Evolutionary conservation across 2,888 invertebrate species (phyloP).

Genomic region (Tiliacea aurago): DNA sequence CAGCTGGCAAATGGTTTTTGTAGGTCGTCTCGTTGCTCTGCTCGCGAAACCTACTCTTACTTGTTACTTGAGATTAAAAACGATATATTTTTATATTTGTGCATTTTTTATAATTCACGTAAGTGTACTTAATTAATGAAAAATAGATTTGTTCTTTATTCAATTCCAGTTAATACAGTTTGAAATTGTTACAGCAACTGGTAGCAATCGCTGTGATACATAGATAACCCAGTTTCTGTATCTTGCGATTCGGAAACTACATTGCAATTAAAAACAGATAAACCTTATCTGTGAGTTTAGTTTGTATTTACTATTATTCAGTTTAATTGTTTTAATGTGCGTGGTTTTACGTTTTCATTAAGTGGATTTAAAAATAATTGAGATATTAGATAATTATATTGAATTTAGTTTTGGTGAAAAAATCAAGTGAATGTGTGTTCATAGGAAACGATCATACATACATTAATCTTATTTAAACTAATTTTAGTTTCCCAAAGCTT

Average conservation of each 20-base stretch:
- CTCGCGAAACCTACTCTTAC: not conserved
- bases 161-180: not conserved
- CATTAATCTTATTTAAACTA: not conserved
- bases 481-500: too few species aligned
- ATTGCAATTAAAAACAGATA: slow-evolving; percentile 52
- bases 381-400: not conserved
- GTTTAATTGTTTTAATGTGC: slow-evolving; percentile 42
- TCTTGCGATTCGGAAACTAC: slow-evolving; percentile 47
- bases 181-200: slow-evolving; percentile 30
- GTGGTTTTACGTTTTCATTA: slow-evolving; percentile 11
- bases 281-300: slow-evolving; percentile 49
- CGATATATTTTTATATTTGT: not conserved
- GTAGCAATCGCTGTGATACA: slow-evolving; percentile 49
- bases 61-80: slow-evolving; percentile 5
- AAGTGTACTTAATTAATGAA: not conserved
- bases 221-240: slow-evolving; percentile 53
- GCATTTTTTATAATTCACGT: not conserved
- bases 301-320: slow-evolving; percentile 38
- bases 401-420: not conserved
- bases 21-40: not conserved
- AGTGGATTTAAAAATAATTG: not conserved
- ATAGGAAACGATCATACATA: too few species aligned
- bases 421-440: not conserved
- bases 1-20: slow-evolving; percentile 38
- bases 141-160: not conserved